A percentile compares a stretch with the other conserved stretches of the same genome.
Conservation (phyloP, 2,888 invertebrate genomes). For the Sarcophaga variegata region DNA sequence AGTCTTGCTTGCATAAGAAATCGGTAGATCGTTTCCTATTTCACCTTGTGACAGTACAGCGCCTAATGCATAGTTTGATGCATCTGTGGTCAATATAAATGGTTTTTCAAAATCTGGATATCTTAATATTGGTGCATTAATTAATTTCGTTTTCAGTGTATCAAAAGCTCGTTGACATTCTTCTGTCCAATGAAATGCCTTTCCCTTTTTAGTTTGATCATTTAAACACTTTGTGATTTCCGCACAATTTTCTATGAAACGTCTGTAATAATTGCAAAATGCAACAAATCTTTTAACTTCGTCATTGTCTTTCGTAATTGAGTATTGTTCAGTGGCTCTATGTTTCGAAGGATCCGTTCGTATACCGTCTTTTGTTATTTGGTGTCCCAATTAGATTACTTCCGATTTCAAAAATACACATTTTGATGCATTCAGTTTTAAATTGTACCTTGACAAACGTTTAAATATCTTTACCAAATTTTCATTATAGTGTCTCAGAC, state of each 20-base stretch:
- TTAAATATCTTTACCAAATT: conserved; percentile 1
- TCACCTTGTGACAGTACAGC: conserved; percentile 66
- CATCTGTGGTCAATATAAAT: conserved; percentile 74
- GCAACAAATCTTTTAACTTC: background rate
- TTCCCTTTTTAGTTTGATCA: conserved; percentile 5
- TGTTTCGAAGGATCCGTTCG: conserved; percentile 30
- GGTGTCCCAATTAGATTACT: conserved; percentile 30
- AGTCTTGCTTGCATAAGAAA: conserved; percentile 37
- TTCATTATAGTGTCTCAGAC: conserved; percentile 21
- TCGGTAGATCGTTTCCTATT: conserved; percentile 5
- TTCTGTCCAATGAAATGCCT: conserved; percentile 37
- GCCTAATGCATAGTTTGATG: conserved; percentile 72
- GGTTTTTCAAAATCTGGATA: conserved; percentile 47
- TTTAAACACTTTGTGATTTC: conserved; percentile 23
- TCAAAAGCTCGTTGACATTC: conserved; percentile 41
- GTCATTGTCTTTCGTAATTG: conserved; percentile 19
- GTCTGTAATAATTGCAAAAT: background rate
- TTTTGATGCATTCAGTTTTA: conserved; percentile 16
- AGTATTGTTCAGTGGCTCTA: conserved; percentile 18
- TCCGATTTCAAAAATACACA: conserved; percentile 29
- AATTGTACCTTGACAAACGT: background rate
- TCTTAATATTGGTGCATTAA: conserved; percentile 21
- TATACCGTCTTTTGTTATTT: conserved; percentile 30
- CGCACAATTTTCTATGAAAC: conserved; percentile 15
- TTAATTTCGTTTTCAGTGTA: background rate